phyloP scores from a whole-genome alignment of 1,140 invertebrate genomes.

The Rhysida immarginata region DNA sequence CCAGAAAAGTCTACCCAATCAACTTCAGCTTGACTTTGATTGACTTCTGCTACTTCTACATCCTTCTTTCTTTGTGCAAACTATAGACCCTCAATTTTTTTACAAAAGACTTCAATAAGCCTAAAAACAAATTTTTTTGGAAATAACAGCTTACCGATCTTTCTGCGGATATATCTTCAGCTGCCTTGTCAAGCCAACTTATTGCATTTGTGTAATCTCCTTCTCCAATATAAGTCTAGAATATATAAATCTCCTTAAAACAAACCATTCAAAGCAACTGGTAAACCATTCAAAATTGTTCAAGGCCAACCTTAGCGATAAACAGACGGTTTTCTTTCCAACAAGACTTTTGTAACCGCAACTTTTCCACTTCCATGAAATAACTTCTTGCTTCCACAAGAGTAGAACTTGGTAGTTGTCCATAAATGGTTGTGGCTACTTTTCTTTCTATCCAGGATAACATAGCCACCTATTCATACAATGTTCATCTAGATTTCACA shows the following conservation, averaged over 20 bases:
- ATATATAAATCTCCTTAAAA: neutral
- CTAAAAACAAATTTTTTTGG: too few relatives aligned
- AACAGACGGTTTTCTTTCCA: constrained; percentile 55
- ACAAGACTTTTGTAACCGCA: constrained; percentile 33
- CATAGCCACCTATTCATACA: constrained; percentile 39
- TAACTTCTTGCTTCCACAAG: constrained; percentile 47
- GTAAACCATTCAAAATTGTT: neutral
- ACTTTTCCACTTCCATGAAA: constrained; percentile 45
- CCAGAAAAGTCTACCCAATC: too few relatives aligned
- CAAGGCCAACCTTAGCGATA: constrained; percentile 41
- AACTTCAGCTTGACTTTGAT: too few relatives aligned
- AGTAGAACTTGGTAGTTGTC: constrained; percentile 43
- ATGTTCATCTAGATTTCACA: too few relatives aligned
- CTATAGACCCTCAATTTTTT: too few relatives aligned
- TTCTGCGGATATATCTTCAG: constrained; percentile 9
- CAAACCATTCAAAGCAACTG: neutral
- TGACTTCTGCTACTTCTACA: too few relatives aligned
- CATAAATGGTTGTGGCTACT: constrained; percentile 50
- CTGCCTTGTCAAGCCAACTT: constrained; percentile 39
- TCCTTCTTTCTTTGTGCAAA: too few relatives aligned
- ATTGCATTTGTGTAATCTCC: constrained; percentile 38
- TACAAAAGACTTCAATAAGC: too few relatives aligned
- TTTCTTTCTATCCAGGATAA: constrained; percentile 54
- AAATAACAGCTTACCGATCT: neutral
- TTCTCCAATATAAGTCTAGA: constrained; percentile 39